These are phyloP conservation scores for Pantherophis vulpinus DNA, from an alignment of 2,797 vertebrate genomes.

Conservation along the genomic window DNA sequence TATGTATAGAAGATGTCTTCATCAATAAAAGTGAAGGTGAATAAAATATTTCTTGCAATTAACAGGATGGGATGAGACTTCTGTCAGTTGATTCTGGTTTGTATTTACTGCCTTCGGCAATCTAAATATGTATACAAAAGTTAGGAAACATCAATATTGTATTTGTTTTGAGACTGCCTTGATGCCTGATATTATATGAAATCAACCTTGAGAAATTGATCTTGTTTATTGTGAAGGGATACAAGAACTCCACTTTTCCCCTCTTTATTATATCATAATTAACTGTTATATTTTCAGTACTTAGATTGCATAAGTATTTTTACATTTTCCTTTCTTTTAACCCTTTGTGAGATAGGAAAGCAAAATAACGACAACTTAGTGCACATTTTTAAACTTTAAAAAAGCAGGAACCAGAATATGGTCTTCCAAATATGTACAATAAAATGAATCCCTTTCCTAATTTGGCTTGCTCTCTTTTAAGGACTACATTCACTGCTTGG, in stretches of 20 bases:
- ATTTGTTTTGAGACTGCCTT: slow-evolving; percentile 41
- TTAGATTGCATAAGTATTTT: slow-evolving; percentile 10
- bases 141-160: slow-evolving; percentile 45
- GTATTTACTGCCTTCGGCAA: slow-evolving; percentile 29
- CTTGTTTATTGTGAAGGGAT: slow-evolving; percentile 31
- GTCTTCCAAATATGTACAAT: neutral
- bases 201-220: slow-evolving; percentile 42
- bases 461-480: neutral
- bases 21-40: neutral
- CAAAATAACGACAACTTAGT: neutral
- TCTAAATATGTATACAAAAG: slow-evolving; percentile 41
- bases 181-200: slow-evolving; percentile 37
- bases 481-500: neutral
- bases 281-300: slow-evolving; percentile 47
- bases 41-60: slow-evolving; percentile 27
- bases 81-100: neutral
- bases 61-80: slow-evolving; percentile 23
- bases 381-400: neutral
- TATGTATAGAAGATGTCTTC: slow-evolving; percentile 16
- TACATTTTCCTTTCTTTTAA: neutral
- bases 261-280: slow-evolving; percentile 24
- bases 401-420: neutral
- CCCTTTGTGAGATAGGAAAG: neutral
- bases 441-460: neutral
- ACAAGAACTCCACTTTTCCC: slow-evolving; percentile 25